These are phyloP conservation scores for Phataginus tetradactyla DNA, from an alignment of 2,797 vertebrate species.

Conservation along the genomic window DNA sequence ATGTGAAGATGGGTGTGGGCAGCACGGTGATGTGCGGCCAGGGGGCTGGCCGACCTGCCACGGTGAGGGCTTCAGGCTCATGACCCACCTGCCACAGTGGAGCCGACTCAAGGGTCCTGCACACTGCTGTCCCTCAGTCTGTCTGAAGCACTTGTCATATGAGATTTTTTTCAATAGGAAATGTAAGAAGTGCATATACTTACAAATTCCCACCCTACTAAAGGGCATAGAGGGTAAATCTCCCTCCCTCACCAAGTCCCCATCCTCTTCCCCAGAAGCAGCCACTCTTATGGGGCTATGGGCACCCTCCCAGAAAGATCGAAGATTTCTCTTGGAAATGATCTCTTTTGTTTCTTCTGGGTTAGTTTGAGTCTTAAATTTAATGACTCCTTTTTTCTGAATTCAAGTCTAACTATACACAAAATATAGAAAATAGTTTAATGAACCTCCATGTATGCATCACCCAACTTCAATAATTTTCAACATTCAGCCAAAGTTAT, in stretches of 20 bases:
- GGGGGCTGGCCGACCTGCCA: not conserved
- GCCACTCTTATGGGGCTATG: not conserved
- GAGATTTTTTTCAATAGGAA: slow-evolving; percentile 13
- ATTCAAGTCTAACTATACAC: slow-evolving; percentile 7
- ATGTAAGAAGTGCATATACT: not conserved
- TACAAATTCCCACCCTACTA: not conserved
- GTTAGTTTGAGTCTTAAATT: slow-evolving; percentile 19
- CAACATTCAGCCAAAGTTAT: slow-evolving; percentile 5
- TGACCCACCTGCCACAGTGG: not conserved
- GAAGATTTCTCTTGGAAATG: not conserved
- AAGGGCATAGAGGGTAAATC: slow-evolving; percentile 1
- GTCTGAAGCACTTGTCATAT: slow-evolving; percentile 14
- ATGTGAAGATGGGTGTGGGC: not conserved
- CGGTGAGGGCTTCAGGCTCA: not conserved
- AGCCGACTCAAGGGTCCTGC: not conserved
- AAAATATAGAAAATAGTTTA: slow-evolving; percentile 32
- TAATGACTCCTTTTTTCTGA: slow-evolving; percentile 29
- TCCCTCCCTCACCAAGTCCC: not conserved
- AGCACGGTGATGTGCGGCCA: not conserved
- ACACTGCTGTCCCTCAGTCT: not conserved
- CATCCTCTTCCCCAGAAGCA: not conserved
- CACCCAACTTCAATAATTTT: not conserved
- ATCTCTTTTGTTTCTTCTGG: not conserved
- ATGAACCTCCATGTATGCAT: not conserved
- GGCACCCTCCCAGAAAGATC: slow-evolving; percentile 17